Conservation (phyloP, 1,140 invertebrate genomes). For the Temnothorax longispinosus region DNA sequence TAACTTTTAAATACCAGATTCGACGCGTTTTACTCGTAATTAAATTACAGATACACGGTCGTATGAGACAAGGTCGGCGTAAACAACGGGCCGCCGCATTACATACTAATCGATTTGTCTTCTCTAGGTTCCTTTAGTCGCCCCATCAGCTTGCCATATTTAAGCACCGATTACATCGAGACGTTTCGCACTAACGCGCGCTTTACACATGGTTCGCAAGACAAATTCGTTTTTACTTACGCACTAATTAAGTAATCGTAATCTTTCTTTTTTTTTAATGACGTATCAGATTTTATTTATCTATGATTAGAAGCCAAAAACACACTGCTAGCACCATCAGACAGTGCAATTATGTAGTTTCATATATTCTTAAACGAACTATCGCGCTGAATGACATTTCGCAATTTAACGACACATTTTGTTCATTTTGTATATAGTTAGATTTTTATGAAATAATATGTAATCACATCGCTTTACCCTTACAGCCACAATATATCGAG, state of each 20-base stretch:
- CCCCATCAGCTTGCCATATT: conserved; percentile 65
- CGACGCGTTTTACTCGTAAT: conserved; percentile 69
- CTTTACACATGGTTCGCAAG: conserved; percentile 68
- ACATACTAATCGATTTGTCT: conserved; percentile 75
- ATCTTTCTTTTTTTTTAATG: conserved; percentile 24
- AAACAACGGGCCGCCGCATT: conserved; percentile 68
- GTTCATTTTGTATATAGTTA: conserved; percentile 65
- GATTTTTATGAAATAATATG: conserved; percentile 64
- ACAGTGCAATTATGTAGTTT: conserved; percentile 61
- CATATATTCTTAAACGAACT: conserved; percentile 67
- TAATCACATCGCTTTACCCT: conserved; percentile 69
- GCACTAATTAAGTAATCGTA: conserved; percentile 74
- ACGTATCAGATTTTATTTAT: conserved; percentile 58
- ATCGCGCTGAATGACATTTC: conserved; percentile 55
- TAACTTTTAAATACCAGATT: conserved; percentile 69
- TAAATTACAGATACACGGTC: conserved; percentile 73
- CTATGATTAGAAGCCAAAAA: conserved; percentile 70
- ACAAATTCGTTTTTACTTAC: conserved; percentile 70
- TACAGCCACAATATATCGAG: conserved; percentile 74
- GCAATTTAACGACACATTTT: conserved; percentile 67
- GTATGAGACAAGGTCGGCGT: conserved; percentile 71
- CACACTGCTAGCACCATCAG: conserved; percentile 66
- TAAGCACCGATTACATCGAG: conserved; percentile 70
- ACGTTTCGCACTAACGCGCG: conserved; percentile 55
- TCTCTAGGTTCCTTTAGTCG: conserved; percentile 67